Conservation (phyloP, 2,888 invertebrate species). For the Epirrhoe tristata region DNA sequence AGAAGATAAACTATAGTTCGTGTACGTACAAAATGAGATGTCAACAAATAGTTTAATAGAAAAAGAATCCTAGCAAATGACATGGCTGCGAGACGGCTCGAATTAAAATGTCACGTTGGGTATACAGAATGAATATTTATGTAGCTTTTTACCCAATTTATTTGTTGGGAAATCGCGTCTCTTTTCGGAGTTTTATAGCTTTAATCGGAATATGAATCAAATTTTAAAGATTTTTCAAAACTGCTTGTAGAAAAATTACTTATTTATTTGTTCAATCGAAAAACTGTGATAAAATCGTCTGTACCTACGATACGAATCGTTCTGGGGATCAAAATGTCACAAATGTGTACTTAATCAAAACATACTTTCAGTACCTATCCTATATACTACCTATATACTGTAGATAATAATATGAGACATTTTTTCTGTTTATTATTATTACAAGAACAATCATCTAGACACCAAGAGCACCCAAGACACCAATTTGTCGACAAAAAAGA, state of each 20-base stretch:
- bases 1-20: not conserved
- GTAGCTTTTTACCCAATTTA: constrained; percentile 5
- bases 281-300: too few relatives aligned
- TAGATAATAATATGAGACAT: too few relatives aligned
- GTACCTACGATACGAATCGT: too few relatives aligned
- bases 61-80: constrained; percentile 17
- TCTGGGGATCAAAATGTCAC: too few relatives aligned
- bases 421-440: too few relatives aligned
- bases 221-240: not conserved
- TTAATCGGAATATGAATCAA: not conserved
- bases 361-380: too few relatives aligned
- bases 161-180: not conserved
- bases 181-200: not conserved
- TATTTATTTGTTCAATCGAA: too few relatives aligned
- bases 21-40: constrained; percentile 12
- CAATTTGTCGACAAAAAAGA: too few relatives aligned
- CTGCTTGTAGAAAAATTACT: not conserved
- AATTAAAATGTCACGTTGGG: constrained; percentile 16
- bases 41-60: constrained; percentile 16
- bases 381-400: too few relatives aligned
- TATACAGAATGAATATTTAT: not conserved
- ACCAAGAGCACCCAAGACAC: too few relatives aligned
- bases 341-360: too few relatives aligned
- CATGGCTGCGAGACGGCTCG: constrained; percentile 7
- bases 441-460: too few relatives aligned